Conservation (phyloP, 92 coral and sea anemone species). For the Pocillopora meandrina region DNA sequence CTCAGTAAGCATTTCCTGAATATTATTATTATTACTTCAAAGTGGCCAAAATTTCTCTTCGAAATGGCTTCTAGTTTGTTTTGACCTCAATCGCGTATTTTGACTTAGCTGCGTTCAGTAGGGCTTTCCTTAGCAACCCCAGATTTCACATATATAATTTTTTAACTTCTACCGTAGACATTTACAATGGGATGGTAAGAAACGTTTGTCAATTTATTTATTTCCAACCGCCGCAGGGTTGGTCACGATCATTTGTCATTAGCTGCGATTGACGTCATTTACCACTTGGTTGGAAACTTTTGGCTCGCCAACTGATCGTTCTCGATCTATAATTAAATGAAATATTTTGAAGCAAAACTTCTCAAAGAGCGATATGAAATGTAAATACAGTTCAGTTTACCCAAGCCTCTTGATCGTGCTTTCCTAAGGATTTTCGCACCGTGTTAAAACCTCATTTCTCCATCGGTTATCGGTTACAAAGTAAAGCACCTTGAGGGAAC, state of each 20-base stretch:
- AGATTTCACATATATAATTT: too few relatives aligned
- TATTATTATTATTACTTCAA: slow-evolving; percentile 16
- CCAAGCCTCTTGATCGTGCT: too few relatives aligned
- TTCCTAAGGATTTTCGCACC: too few relatives aligned
- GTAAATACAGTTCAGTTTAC: too few relatives aligned
- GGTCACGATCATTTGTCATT: not conserved
- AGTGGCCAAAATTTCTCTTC: slow-evolving; percentile 16
- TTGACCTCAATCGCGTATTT: not conserved
- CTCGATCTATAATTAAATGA: too few relatives aligned
- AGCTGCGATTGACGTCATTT: not conserved
- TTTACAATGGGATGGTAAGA: not conserved
- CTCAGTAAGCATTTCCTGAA: slow-evolving; percentile 17
- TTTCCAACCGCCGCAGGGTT: not conserved
- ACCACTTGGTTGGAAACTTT: not conserved
- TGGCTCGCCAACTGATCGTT: not conserved
- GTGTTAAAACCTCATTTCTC: too few relatives aligned
- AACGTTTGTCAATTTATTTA: not conserved
- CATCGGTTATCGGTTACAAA: too few relatives aligned
- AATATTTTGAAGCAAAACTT: too few relatives aligned
- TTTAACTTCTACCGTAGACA: not conserved
- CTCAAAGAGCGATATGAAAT: too few relatives aligned
- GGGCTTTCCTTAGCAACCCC: too few relatives aligned
- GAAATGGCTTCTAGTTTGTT: slow-evolving; percentile 7
- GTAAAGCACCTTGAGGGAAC: too few relatives aligned
- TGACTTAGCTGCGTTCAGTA: too few relatives aligned